These are phyloP conservation scores for Toxostoma redivivum DNA, from an alignment of 2,113 vertebrate genomes.

Conservation along the genomic window DNA sequence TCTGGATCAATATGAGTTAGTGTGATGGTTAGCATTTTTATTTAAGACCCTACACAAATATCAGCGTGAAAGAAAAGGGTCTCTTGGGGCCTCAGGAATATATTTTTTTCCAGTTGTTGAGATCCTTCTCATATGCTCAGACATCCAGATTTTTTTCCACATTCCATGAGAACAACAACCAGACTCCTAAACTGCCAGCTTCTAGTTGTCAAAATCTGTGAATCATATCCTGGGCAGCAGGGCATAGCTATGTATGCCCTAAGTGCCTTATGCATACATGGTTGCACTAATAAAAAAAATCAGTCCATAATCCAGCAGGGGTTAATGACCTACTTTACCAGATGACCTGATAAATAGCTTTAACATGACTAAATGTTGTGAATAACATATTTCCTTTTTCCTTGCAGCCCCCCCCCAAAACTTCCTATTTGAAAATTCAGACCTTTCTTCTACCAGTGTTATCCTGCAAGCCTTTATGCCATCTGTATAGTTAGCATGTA, in stretches of 20 bases:
- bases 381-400: not conserved
- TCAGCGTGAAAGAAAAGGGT: not conserved
- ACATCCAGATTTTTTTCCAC: not conserved
- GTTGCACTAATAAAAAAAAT: not conserved
- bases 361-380: not conserved
- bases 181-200: not conserved
- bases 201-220: not conserved
- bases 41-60: not conserved
- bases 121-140: not conserved
- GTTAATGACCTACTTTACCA: not conserved
- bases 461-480: not conserved
- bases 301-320: not conserved
- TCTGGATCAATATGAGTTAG: not conserved
- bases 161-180: not conserved
- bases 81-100: not conserved
- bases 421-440: not conserved
- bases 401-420: not conserved
- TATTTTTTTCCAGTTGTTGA: not conserved
- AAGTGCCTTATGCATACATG: not conserved
- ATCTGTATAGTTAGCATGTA: not conserved
- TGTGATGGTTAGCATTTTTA: not conserved
- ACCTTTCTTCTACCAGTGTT: not conserved
- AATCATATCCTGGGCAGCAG: not conserved
- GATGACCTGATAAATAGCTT: not conserved
- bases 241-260: no score